Conservation (phyloP, 1,140 invertebrate species). For the Telenomus remus region DNA sequence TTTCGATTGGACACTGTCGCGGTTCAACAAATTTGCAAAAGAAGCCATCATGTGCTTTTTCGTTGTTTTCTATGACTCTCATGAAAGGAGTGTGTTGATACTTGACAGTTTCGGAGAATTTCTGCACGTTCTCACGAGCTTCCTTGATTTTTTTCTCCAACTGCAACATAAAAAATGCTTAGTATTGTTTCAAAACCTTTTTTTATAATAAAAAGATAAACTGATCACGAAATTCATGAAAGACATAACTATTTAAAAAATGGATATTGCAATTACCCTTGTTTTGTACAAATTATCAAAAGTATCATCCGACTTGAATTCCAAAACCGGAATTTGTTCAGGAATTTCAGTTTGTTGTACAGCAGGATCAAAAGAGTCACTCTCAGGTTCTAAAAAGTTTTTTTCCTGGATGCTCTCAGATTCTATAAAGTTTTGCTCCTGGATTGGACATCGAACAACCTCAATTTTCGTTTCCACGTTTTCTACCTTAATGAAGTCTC, state of each 20-base stretch:
- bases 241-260: too few relatives aligned
- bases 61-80: neutral
- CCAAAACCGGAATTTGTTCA: constrained; percentile 4
- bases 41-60: neutral
- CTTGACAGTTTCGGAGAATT: neutral
- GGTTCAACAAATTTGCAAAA: constrained; percentile 4
- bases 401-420: too few relatives aligned
- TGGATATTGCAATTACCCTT: too few relatives aligned
- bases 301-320: constrained; percentile 25
- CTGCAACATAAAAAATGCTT: neutral
- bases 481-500: too few relatives aligned
- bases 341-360: neutral
- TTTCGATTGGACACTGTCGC: constrained; percentile 3
- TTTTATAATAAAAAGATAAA: too few relatives aligned
- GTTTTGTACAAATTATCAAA: constrained; percentile 20
- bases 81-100: neutral
- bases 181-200: neutral
- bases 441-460: too few relatives aligned
- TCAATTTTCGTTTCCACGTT: too few relatives aligned
- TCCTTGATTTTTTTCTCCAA: neutral
- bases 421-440: too few relatives aligned
- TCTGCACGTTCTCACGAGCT: neutral
- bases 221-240: too few relatives aligned
- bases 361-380: neutral
- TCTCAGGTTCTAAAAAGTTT: too few relatives aligned